A percentile compares a stretch with the other conserved stretches of the same genome.
Conservation (phyloP, 2,113 vertebrate genomes). For the Serinus canaria region DNA sequence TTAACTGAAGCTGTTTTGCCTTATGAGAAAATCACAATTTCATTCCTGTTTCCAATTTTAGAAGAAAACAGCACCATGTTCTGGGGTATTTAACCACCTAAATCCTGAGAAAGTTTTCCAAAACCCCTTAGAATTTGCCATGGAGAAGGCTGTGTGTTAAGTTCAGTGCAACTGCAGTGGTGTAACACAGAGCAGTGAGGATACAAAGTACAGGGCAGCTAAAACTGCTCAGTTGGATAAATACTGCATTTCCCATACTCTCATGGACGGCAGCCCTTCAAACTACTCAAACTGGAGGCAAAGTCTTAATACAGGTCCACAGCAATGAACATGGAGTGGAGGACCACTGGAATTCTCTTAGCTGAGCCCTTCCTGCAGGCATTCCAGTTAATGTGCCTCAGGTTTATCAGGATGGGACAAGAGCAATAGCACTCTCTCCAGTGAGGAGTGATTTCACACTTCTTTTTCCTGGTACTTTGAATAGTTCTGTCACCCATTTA, state of each 20-base stretch:
- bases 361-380: background rate
- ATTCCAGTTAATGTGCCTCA: background rate
- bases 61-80: background rate
- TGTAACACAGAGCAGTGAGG: background rate
- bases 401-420: background rate
- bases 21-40: background rate
- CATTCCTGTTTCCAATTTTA: background rate
- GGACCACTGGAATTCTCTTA: background rate
- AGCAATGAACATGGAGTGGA: fast-evolving
- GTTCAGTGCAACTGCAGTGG: fast-evolving
- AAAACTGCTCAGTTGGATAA: background rate
- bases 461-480: background rate
- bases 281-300: background rate
- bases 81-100: background rate
- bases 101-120: background rate
- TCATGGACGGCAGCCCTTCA: background rate
- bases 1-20: background rate
- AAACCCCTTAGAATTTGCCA: background rate
- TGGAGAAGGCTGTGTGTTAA: background rate
- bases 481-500: background rate
- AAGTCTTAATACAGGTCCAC: background rate
- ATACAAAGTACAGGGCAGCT: background rate
- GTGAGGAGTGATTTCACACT: background rate
- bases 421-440: background rate
- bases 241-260: background rate